Base-by-base conservation (phyloP, 2,888 invertebrate genomes). In the Brachyopa scutellaris region DNA sequence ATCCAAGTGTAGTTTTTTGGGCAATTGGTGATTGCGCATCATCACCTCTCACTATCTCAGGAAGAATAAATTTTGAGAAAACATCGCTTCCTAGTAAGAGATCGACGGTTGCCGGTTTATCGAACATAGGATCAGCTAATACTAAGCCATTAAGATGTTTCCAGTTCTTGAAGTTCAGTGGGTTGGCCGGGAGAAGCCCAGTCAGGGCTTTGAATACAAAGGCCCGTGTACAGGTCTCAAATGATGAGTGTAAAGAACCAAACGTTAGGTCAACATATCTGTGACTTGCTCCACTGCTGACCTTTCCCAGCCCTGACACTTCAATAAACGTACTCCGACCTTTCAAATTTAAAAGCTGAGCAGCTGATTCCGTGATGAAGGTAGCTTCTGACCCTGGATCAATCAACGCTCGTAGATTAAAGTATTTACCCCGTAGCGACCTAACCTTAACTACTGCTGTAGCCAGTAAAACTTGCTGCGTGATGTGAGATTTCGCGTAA, bases 1-100 rank as follows among this genome's bases (percentile, higher is more conserved):
- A 38, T n/a, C 64, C 66, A n/a, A 49, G n/a, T n/a, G n/a, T n/a
- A n/a, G 49, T 51, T 3, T 40, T 64, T 3, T 64, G 51, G 0
- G 38, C 51, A 17, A 40, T 21, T 9, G 38, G 51, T 15, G 29
- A 55, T n/a, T n/a, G n/a, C 9, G 5, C 2, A 0, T 62, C 13
- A 8, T 62, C 36, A 3, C 33, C 47, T 47, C 36, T 45, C 2
- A 31, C 8, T 13, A 38, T 49, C 5, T 51, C 29, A 1, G 49
- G 40, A 2, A 59, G 23, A 0, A 49, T n/a, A 8, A 69, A 36
- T n/a, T 69, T 33, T 0, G 8, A 8, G 13, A 29, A 69, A 7
- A 70, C 49, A 5, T 70, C 70, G 19, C 31, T 26, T 0, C 49
- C 61, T 8, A 70, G 23, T 2, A 61, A 21, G 0, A 59, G 1